Evolutionary conservation across 2,113 vertebrate genomes (phyloP).

Genomic region (Lagopus muta): DNA sequence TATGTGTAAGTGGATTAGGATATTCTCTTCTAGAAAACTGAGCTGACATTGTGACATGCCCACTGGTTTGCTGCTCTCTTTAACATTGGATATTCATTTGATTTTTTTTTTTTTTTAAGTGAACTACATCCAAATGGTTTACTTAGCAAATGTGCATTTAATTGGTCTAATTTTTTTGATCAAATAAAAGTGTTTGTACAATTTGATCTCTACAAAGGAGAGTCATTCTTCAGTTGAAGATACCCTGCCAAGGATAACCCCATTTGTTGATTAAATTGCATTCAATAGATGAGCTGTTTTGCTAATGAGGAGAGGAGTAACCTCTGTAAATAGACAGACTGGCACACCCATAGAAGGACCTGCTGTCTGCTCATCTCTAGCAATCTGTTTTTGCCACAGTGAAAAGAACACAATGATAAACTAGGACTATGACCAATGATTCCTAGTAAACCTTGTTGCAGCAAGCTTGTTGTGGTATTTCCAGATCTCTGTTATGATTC

Average conservation of each 20-base stretch:
- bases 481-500: not conserved
- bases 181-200: not conserved
- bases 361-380: not conserved
- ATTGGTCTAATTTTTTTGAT: slow-evolving; percentile 10
- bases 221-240: slow-evolving; percentile 12
- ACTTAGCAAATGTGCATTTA: slow-evolving; percentile 23
- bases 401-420: not conserved
- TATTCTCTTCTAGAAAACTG: slow-evolving; percentile 10
- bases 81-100: slow-evolving; percentile 25
- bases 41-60: not conserved
- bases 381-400: not conserved
- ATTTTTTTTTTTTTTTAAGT: not conserved
- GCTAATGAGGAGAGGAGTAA: not conserved
- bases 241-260: not conserved
- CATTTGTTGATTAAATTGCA: slow-evolving; percentile 33
- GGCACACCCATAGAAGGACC: not conserved
- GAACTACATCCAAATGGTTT: not conserved
- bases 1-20: not conserved
- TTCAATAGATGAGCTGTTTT: slow-evolving; percentile 7
- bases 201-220: not conserved
- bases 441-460: not conserved
- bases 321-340: not conserved
- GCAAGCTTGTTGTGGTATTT: not conserved
- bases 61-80: not conserved
- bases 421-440: not conserved